A percentile compares a stretch with the other conserved stretches of the same genome.
Conservation (phyloP, 53 echinoderm and acorn worm species). For the Henricia sp. region DNA sequence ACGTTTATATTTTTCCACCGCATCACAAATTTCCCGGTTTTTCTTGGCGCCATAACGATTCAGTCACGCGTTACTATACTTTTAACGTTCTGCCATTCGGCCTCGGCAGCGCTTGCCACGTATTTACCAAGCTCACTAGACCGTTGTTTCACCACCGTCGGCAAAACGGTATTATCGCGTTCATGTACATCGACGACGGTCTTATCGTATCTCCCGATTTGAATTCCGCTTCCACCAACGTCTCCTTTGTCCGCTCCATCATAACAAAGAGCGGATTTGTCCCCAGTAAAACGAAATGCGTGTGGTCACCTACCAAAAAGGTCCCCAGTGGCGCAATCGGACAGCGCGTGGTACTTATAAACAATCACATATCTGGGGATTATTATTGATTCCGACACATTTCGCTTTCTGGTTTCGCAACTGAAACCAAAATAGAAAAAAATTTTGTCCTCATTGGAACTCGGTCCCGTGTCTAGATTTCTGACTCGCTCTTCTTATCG, state of each 20-base stretch:
- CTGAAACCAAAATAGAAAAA: slow-evolving; percentile 14
- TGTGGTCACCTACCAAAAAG: slow-evolving; percentile 24
- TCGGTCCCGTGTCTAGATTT: slow-evolving; percentile 36
- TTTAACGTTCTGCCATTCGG: slow-evolving; percentile 49
- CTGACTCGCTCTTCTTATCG: slow-evolving; percentile 49
- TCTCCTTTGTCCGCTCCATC: slow-evolving; percentile 1
- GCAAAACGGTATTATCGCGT: slow-evolving; percentile 7
- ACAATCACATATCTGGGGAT: slow-evolving; percentile 17
- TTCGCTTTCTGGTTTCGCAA: slow-evolving; percentile 23
- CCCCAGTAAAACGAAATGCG: slow-evolving; percentile 44
- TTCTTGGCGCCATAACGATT: slow-evolving; percentile 58
- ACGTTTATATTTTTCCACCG: slow-evolving; percentile 46
- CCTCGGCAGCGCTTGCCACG: no score
- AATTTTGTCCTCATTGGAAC: slow-evolving; percentile 29
- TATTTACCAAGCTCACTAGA: no score
- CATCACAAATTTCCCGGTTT: slow-evolving; percentile 49
- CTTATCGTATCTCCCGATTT: no score
- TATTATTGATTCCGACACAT: background rate
- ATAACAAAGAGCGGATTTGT: slow-evolving; percentile 44
- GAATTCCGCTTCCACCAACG: background rate
- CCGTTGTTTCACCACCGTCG: slow-evolving; percentile 44
- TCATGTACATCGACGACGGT: no score
- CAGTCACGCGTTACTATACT: slow-evolving; percentile 14
- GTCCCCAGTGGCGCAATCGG: no score
- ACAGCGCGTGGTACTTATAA: no score